A percentile compares a stretch with the other conserved stretches of the same genome.
phyloP scores from a whole-genome alignment of 2,888 invertebrate species.

The Fragum whitleyi region DNA sequence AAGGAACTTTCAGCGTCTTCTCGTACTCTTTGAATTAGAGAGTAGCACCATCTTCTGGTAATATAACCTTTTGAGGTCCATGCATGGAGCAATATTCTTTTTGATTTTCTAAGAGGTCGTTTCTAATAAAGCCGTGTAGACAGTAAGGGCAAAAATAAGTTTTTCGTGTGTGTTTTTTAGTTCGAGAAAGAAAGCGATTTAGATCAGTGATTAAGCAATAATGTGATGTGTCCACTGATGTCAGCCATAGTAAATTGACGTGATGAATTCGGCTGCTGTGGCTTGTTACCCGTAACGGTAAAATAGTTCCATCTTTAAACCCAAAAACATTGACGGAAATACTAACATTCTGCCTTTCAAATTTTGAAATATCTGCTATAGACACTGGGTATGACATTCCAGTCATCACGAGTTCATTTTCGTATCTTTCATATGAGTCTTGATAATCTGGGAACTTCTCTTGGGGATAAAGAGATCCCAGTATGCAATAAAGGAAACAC shows the following conservation, averaged over 20 bases:
- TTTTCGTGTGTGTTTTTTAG: constrained; percentile 19
- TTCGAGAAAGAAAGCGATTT: constrained; percentile 52
- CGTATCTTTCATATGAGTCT: constrained; percentile 34
- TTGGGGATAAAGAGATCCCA: constrained; percentile 45
- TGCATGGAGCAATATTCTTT: constrained; percentile 30
- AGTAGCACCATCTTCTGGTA: constrained; percentile 16
- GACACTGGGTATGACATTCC: constrained; percentile 47
- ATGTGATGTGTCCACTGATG: constrained; percentile 39
- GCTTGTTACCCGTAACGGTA: constrained; percentile 51
- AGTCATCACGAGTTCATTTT: constrained; percentile 47
- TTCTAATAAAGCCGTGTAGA: constrained; percentile 37
- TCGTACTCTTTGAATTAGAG: constrained; percentile 51
- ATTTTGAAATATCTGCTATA: constrained; percentile 34
- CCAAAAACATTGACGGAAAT: constrained; percentile 58
- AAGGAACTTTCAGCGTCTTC: constrained; percentile 42
- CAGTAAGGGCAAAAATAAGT: constrained; percentile 42
- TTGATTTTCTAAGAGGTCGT: constrained; percentile 35
- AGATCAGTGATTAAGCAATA: constrained; percentile 58
- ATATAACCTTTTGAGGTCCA: constrained; percentile 40
- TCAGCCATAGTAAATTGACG: constrained; percentile 53
- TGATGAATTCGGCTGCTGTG: constrained; percentile 34
- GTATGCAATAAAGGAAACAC: constrained; percentile 54
- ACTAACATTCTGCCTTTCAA: constrained; percentile 43
- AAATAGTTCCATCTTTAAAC: constrained; percentile 43
- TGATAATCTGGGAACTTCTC: constrained; percentile 26